Base-by-base conservation (phyloP, 1,140 invertebrate genomes). In the Pogonomyrmex barbatus region DNA sequence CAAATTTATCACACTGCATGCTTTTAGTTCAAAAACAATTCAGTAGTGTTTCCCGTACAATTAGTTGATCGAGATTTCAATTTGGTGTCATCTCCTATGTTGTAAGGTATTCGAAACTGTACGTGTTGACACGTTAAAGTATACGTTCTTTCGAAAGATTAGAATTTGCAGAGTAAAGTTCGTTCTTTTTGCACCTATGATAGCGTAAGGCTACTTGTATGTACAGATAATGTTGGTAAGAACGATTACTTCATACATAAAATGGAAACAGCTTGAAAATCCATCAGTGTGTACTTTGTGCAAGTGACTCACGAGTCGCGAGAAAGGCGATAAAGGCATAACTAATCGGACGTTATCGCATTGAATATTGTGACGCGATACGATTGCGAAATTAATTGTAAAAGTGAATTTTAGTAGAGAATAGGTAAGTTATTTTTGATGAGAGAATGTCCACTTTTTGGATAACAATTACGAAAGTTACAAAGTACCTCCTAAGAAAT, bases 1-100 rank as follows among this genome's bases (percentile, higher is more conserved):
- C 52, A 67, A 47, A 78, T 47, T 82, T 60, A 79, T 82, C 58
- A 90, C 60, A 67, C 63, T 76, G 88, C 89, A 90, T 90, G 89
- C 58, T 56, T 73, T 81, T 90, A 85, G 56, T 89, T 76, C 10
- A 82, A 86, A 82, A 86, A 67, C 76, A n/a, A 85, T 76, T 73
- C 68, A 78, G 39, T 83, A 70, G 71, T 82, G 60, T 76, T 79
- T 62, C 14, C 67, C 33, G 12, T 50, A 77, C 30, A 65, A 30
- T 81, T 54, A 67, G 47, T 73, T 42, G 36, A 89, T 47, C 77
- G 86, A 73, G 58, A 89, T 71, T 52, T 42, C 33, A 52, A 77
- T 79, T 78, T 60, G 45, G 1, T 60, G 3, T 83, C 30, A 62
- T 12, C 24, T 73, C 33, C 33, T 76, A 83, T 68, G 30, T 45